A percentile compares a stretch with the other conserved stretches of the same genome.
phyloP scores from a whole-genome alignment of 2,888 invertebrate genomes.

The Ophioninae sp. region DNA sequence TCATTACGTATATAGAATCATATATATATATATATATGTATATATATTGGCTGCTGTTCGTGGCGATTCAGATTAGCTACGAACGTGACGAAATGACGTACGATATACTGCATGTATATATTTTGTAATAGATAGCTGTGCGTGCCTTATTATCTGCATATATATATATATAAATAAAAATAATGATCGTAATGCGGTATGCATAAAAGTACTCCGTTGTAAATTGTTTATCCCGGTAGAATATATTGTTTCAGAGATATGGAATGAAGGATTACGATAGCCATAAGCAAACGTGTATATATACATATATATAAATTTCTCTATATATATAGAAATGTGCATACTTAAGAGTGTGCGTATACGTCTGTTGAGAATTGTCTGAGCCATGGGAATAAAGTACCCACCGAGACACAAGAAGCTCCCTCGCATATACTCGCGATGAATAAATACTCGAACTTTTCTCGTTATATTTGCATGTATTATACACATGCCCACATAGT shows the following conservation, averaged over 20 bases:
- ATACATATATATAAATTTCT: too few relatives aligned
- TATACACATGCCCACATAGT: conserved; percentile 34
- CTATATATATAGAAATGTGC: conserved; percentile 2
- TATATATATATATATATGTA: background rate
- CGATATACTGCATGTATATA: conserved; percentile 34
- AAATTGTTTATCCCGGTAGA: conserved; percentile 23
- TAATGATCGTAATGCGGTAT: background rate
- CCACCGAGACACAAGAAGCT: conserved; percentile 41
- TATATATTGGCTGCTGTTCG: conserved; percentile 43
- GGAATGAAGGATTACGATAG: conserved; percentile 37
- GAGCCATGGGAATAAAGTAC: conserved; percentile 47
- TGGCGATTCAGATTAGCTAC: conserved; percentile 58
- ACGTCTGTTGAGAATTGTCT: conserved; percentile 17
- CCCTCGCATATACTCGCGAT: conserved; percentile 40
- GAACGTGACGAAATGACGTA: conserved; percentile 61
- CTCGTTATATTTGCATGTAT: conserved; percentile 62
- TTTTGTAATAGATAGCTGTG: conserved; percentile 40
- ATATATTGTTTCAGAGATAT: conserved; percentile 45
- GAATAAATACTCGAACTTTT: conserved; percentile 62
- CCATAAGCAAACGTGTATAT: background rate
- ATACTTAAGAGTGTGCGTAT: conserved; percentile 2
- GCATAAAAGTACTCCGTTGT: conserved; percentile 23
- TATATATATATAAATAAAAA: background rate
- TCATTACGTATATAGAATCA: conserved; percentile 49
- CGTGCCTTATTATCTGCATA: conserved; percentile 19